Evolutionary conservation across 2,797 vertebrate species (phyloP).

Genomic region (Sphenodon punctatus): DNA sequence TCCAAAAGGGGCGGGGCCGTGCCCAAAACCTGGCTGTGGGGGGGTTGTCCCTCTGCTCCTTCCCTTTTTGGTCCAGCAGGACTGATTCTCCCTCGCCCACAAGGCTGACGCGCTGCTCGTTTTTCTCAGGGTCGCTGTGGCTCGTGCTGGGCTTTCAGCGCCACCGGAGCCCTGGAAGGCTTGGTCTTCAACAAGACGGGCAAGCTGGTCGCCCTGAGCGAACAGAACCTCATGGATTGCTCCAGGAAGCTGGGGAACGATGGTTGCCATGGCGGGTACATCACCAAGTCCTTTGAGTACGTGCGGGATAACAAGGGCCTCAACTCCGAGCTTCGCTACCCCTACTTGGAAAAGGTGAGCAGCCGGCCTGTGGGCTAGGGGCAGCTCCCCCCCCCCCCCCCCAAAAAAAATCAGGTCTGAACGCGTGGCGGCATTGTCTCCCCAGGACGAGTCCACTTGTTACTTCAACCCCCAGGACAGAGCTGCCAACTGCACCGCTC

Average conservation of each 20-base stretch:
- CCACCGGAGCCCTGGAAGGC: slow-evolving; percentile 84
- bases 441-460: slow-evolving; percentile 31
- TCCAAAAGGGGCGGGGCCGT: too few species aligned
- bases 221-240: slow-evolving; percentile 64
- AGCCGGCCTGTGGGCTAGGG: fast-evolving
- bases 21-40: too few species aligned
- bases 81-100: too few species aligned
- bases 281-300: slow-evolving; percentile 19
- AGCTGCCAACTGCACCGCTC: not conserved
- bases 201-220: slow-evolving; percentile 60
- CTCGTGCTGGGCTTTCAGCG: slow-evolving; percentile 89
- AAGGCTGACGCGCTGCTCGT: not conserved
- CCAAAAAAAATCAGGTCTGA: too few species aligned
- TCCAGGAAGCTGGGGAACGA: slow-evolving; percentile 26
- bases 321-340: slow-evolving; percentile 18
- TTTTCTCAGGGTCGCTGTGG: slow-evolving; percentile 79
- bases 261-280: not conserved
- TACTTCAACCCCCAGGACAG: not conserved
- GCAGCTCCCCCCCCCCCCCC: too few species aligned
- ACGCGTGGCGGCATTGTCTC: too few species aligned
- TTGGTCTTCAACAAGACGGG: slow-evolving; percentile 78
- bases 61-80: not conserved
- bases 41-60: too few species aligned
- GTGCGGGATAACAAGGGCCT: not conserved
- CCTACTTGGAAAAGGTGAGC: slow-evolving; percentile 25